Base-by-base conservation (phyloP, 1,140 invertebrate species). In the Cydia fagiglandana region DNA sequence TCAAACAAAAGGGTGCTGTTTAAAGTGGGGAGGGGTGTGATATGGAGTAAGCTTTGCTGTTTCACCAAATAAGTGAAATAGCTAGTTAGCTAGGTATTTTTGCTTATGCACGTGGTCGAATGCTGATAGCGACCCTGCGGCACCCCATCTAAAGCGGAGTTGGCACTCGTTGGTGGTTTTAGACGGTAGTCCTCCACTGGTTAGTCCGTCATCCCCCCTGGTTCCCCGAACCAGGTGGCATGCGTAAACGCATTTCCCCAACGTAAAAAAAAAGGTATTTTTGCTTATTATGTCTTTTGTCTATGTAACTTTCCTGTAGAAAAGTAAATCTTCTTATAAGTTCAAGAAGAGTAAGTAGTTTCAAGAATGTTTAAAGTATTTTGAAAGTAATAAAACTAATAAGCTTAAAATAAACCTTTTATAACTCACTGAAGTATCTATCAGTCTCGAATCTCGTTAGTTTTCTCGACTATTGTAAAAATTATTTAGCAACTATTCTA, bases 1-100 rank as follows among this genome's bases (percentile, higher is more conserved):
- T 61, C 56, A 17, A 41, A 70, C 66, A 70, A 70, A 70, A 30
- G 66, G 66, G 66, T 38, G 66, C 66, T 70, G 1, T 70, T 70
- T 70, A 34, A 70, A 41, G 66, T 38, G 9, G 30, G 64, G 30
- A 30, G 28, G 64, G 28, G 15, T 61, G 20, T 24, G 56, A 24
- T 20, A 12, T 24, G 17, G 12, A 17, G 53, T n/a, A 17, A 17
- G 53, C n/a, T 56, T 68, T 68, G n/a, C 9, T 2, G 64, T 50
- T 34, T 15, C 3, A 9, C n/a, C 6, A 56, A 56, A 56, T 56
- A 56, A 4, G 15, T 56, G 53, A 17, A 3, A 56, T n/a, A n/a
- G 53, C n/a, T n/a, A 6, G n/a, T n/a, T n/a, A n/a, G n/a, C n/a
- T n/a, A n/a, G 34, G 34, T 34, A 56, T n/a, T 56, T n/a, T 56